Evolutionary conservation across 2,797 vertebrate species (phyloP), one percentile per base, ranked within the genome.

Genomic region (Acomys russatus): DNA sequence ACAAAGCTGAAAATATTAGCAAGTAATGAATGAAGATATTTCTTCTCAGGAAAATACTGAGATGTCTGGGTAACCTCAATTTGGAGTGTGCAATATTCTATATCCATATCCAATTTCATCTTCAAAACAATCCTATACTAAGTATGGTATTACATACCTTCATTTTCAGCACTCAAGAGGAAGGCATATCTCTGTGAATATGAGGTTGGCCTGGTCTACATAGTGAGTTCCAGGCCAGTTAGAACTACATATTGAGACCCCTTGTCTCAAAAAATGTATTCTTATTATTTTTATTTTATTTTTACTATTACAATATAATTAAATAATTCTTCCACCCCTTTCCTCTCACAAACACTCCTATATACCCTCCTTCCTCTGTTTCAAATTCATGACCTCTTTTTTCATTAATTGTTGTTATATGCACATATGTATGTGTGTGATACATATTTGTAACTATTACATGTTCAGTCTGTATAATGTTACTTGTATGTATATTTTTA

Each of bases 21-120:
- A 95, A 56, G 94, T 64, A 78, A 88, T 38, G 4, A 35, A 71
- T 91, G 74, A 92, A 94, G 22, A 9, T 1, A 92, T 91, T 88
- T 35, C 30, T 78, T 79, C 25, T 88, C 30, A 95, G 11, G 38
- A 18, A 79, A 64, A 23, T 54, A 78, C 2, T 79, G 6, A 88
- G n/a, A 82, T n/a, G 23, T 66, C 44, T 73, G 0, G 4, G 23
- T 88, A 22, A 89, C 44, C 20, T 30, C 23, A 92, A 0, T 82
- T 94, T 88, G 1, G 3, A 22, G 30, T 93, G n/a, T 61, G 35
- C 49, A 95, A 8, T 83, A 74, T 86, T 18, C 86, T 64, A 25
- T 9, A 88, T 38, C 9, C 2, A 49, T 92, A 12, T 9, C 6
- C 35, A 23, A 90, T 70, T 70, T 86, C 11, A 68, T 54, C 44